Evolutionary conservation across 2,797 vertebrate species (phyloP).

Genomic region (Cheirogaleus major): DNA sequence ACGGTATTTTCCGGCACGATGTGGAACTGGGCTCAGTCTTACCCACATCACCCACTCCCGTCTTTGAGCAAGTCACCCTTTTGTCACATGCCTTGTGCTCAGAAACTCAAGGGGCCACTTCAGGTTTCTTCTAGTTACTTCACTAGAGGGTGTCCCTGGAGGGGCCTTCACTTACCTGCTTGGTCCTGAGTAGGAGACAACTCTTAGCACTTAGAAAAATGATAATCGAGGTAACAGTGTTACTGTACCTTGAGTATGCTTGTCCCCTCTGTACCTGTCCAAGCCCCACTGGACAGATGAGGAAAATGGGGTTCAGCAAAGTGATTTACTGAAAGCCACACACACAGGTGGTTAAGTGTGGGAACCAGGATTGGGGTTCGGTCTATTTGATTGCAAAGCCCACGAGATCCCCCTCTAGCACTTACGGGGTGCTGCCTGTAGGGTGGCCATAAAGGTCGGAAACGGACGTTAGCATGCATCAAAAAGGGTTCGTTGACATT

Average conservation of each 20-base stretch:
- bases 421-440: not conserved
- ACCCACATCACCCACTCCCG: not conserved
- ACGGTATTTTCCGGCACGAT: not conserved
- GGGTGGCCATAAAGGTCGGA: not conserved
- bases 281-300: not conserved
- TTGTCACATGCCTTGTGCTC: not conserved
- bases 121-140: not conserved
- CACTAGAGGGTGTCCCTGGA: not conserved
- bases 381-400: not conserved
- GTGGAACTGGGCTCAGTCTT: not conserved
- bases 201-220: not conserved
- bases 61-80: not conserved
- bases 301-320: not conserved
- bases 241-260: not conserved
- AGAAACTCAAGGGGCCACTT: not conserved
- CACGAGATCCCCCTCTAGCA: rapidly evolving
- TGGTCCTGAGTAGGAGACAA: not conserved
- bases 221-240: not conserved
- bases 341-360: not conserved
- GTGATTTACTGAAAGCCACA: not conserved
- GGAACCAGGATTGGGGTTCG: not conserved
- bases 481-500: not conserved
- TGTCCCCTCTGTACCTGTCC: not conserved
- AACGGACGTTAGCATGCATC: not conserved
- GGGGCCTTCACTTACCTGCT: not conserved